Evolutionary conservation across 35 echinoderm and acorn worm species (phyloP).

Genomic region (Diadema setosum): DNA sequence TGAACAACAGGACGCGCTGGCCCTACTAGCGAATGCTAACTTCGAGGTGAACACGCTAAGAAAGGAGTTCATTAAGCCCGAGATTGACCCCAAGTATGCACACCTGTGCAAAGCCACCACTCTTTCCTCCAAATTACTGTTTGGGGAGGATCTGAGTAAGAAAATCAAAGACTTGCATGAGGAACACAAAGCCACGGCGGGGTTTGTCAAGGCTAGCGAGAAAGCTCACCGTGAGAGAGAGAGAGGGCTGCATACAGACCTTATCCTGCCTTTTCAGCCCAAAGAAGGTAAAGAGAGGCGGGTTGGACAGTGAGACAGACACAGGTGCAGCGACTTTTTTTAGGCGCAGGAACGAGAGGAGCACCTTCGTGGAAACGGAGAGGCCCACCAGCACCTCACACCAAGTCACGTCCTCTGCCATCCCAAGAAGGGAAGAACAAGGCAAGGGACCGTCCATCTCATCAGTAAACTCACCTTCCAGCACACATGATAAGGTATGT

Average conservation of each 20-base stretch:
- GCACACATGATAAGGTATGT: too few relatives aligned
- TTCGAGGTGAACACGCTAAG: neutral
- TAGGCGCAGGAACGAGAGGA: neutral
- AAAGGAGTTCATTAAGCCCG: neutral
- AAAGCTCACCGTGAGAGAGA: neutral
- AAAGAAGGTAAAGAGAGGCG: neutral
- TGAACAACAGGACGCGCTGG: neutral
- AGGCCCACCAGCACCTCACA: neutral
- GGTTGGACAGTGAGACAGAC: neutral
- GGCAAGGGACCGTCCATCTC: neutral
- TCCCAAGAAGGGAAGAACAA: neutral
- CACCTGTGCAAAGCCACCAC: neutral
- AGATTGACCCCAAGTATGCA: neutral
- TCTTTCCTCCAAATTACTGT: neutral
- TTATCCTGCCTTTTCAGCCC: neutral
- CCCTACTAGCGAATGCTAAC: neutral
- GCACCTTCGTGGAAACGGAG: neutral
- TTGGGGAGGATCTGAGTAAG: slow-evolving; percentile 13
- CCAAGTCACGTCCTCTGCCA: neutral
- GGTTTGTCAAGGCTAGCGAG: neutral
- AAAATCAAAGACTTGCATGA: slow-evolving; percentile 5
- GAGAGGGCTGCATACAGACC: neutral
- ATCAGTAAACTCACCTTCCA: too few relatives aligned
- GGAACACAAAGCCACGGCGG: neutral
- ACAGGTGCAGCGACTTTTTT: neutral